Base-by-base conservation (phyloP, 92 coral and sea anemone species). In the Paragorgia papillata region DNA sequence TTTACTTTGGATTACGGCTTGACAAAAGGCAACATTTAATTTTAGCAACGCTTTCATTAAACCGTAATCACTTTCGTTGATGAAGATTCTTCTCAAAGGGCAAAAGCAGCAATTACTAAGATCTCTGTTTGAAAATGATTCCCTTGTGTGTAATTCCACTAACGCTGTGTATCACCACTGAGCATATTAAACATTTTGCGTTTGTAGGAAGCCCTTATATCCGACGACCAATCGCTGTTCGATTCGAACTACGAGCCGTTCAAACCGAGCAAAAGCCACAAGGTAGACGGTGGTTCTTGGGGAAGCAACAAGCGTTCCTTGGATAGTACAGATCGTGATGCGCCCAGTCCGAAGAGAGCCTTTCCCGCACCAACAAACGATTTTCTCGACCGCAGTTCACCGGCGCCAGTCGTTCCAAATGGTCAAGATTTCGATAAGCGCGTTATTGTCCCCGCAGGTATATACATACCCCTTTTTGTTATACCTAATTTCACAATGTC, bases 361-460 rank as follows among this genome's bases (percentile, higher is more conserved):
- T 95, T 80, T 48, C 53, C 78, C 9, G 99, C 92, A 5, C 95
- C 99, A 17, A 89, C 49, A 74, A 90, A 92, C 80, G 99, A 95
- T 62, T 95, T 89, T 74, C 88, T 88, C 69, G 99, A 95, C 29
- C 79, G 99, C 85, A 85, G 74, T 53, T 80, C 97, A 27, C 96
- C 97, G 15, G 91, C 97, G 27, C 99, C 99, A 41, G 83, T 84
- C 43, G 91, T 89, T 48, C 97, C 97, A 9, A 92, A 89, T 62
- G 85, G 87, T 54, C 90, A 91, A 3, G 95, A 96, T 41, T 96
- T 91, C 66, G 99, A 95, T 75, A 88, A 91, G 0, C 87, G 99
- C 44, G 99, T 95, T 35, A 95, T 95, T 66, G 99, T 95, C 32
- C 99, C 99, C 58, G 99, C 99, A 68, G 99, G 99, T 95, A 83